phyloP scores from a whole-genome alignment of 2,113 vertebrate species.

The Amblyornis subalaris region DNA sequence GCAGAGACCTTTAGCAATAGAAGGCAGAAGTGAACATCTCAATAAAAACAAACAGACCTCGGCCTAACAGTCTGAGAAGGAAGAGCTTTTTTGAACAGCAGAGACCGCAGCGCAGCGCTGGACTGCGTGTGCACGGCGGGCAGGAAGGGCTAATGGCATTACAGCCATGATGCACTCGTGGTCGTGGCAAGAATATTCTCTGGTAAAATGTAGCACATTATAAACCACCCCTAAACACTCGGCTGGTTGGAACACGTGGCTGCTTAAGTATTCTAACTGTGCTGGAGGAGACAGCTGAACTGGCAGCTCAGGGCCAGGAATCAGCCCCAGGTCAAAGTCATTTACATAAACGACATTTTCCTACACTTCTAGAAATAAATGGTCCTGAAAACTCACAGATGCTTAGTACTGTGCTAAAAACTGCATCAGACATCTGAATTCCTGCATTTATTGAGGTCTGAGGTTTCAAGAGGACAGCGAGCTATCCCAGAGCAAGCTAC shows the following conservation, averaged over 20 bases:
- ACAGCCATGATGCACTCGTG: background rate
- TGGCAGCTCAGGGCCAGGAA: background rate
- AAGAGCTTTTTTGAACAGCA: rapidly evolving
- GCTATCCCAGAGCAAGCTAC: background rate
- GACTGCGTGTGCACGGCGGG: rapidly evolving
- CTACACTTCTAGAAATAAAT: background rate
- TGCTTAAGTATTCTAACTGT: background rate
- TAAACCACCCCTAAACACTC: background rate
- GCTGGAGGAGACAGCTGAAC: background rate
- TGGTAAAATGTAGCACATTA: background rate
- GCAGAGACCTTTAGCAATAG: background rate
- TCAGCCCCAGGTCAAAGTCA: background rate
- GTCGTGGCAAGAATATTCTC: background rate
- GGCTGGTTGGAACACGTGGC: background rate
- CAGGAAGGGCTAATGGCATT: background rate
- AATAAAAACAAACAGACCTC: background rate
- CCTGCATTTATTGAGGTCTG: background rate
- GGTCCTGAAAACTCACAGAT: background rate
- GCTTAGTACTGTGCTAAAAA: background rate
- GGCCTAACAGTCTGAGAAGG: background rate
- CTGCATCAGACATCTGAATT: background rate
- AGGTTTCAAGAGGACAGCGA: background rate
- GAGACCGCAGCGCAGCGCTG: background rate
- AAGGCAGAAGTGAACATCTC: background rate
- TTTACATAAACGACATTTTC: background rate